Evolutionary conservation across 2,888 invertebrate species (phyloP).

Genomic region (Sarcophaga rosellei): DNA sequence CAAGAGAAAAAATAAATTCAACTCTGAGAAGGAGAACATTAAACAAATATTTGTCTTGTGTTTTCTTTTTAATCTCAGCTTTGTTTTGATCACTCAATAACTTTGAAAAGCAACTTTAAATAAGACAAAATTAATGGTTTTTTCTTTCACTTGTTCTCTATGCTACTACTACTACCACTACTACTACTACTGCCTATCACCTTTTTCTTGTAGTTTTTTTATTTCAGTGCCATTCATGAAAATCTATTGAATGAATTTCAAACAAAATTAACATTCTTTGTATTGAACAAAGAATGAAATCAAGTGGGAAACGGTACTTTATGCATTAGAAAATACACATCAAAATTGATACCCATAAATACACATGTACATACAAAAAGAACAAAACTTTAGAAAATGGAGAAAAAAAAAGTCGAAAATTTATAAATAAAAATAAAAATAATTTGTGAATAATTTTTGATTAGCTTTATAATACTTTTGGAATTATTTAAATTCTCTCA

Average conservation of each 20-base stretch:
- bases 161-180: not conserved
- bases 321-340: not conserved
- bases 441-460: slow-evolving; percentile 1
- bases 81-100: slow-evolving; percentile 44
- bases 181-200: not conserved
- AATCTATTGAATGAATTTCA: slow-evolving; percentile 17
- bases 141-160: not conserved
- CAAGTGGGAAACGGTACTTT: slow-evolving; percentile 39
- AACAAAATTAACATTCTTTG: slow-evolving; percentile 28
- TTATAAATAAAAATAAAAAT: slow-evolving; percentile 6
- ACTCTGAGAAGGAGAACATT: not conserved
- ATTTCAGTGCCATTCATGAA: slow-evolving; percentile 18
- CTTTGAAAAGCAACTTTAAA: slow-evolving; percentile 1
- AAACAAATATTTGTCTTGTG: slow-evolving; percentile 31
- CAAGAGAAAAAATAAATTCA: too few species aligned
- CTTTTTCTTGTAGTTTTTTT: not conserved
- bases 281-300: slow-evolving; percentile 7
- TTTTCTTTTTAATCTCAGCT: not conserved
- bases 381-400: not conserved
- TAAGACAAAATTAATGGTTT: not conserved
- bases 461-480: not conserved
- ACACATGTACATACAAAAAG: not conserved
- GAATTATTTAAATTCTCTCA: not conserved
- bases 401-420: not conserved
- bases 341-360: slow-evolving; percentile 4